Evolutionary conservation across 1,140 invertebrate species (phyloP), one percentile per base, ranked within the genome.

Genomic region (Pogonomyrmex barbatus): DNA sequence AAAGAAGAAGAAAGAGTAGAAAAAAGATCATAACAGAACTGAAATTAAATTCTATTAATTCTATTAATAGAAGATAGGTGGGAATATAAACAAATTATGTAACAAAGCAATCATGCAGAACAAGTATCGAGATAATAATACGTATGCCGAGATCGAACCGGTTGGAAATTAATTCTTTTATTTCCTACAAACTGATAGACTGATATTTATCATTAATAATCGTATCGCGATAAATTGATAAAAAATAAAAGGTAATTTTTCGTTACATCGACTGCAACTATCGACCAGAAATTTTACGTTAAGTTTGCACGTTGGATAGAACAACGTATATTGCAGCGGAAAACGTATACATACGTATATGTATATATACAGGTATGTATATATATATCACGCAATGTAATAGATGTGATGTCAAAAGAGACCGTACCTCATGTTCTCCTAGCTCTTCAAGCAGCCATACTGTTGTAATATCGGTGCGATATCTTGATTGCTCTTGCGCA

Each of bases 351-450:
- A 62, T 50, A 50, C 8, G 8, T 45, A 45, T 47, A n/a, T 30
- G 14, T 5, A 42, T 50, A 4, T 33, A 33, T 47, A 24, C 24
- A 24, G 24, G 24, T 24, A 24, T n/a, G 24, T n/a, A 33, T 4
- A 47, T 14, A 68, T 68, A 81, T 81, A 81, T 54, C 39, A 52
- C 30, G 47, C 78, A 81, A 70, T 81, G 78, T 81, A 81, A 81
- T 81, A 67, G 63, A 81, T 81, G 63, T 39, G 47, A 70, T 81
- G 52, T 81, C 33, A 81, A 81, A 81, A 81, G 78, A 84, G 67
- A 84, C 10, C 47, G 65, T 76, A 45, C 56, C 54, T 83, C 79
- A 79, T 86, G 84, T 70, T 86, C 84, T 86, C 84, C 84, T 86
- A 86, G 42, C 65, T 86, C 39, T 70, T 79, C 75, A 76, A 86